Evolutionary conservation across 64 coral and sea anemone species (phyloP), one percentile per base, ranked within the genome.

Genomic region (Pocillopora damicornis): DNA sequence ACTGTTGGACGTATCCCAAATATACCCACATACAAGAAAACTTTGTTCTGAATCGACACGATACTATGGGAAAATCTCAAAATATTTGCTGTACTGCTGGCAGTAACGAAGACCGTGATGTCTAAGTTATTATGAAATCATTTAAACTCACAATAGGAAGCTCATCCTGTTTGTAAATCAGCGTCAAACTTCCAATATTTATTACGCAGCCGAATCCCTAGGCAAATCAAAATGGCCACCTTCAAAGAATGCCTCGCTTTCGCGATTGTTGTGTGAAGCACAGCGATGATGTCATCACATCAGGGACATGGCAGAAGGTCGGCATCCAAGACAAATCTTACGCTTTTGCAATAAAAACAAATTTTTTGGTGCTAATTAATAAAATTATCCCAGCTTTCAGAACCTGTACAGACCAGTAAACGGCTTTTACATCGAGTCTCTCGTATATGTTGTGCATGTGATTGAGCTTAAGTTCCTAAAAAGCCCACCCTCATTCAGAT

Each of bases 111-210:
- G 42, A 76, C 2, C 34, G 17, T 20, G 17, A 16, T 45, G 17
- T 5, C n/a, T 17, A 56, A 71, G 61, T 58, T 22, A 66, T 75
- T 36, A 35, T 74, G 35, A 12, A 58, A 30, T 58, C 11, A 1
- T 15, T 1, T 4, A 78, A 75, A 94, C 92, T 94, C 67, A 94
- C 92, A 94, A 94, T 73, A 94, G 81, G 81, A 94, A 94, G 92
- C 88, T 94, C 92, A 94, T 94, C 60, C 90, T 90, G 63, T 7
- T 58, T 76, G 57, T 16, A 8, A 63, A 63, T 76, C 74, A 61
- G 73, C 51, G 26, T 62, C 15, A 75, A 60, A 75, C 20, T 15
- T 25, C 63, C 42, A 75, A 76, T 76, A 57, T 87, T 87, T 20
- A 15, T 87, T 62, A 18, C 20, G 84, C 86, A 60, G 36, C 30